Conservation (phyloP, 1,140 invertebrate species). For the Lasaia peninsularis region DNA sequence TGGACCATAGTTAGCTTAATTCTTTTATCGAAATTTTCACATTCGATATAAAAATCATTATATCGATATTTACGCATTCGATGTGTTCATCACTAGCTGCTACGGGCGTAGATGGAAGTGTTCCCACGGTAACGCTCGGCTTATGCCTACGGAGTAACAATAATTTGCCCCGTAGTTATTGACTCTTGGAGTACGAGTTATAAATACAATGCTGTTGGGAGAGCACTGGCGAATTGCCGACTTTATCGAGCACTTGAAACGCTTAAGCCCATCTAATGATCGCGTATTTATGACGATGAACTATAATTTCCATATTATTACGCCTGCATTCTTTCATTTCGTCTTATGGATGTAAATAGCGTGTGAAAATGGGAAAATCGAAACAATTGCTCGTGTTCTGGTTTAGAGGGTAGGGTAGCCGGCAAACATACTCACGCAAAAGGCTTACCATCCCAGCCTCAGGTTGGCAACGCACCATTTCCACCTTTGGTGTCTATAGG, state of each 20-base stretch:
- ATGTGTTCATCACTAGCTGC: not conserved
- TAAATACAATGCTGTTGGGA: conserved; percentile 45
- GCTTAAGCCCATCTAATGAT: conserved; percentile 30
- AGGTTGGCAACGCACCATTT: too few relatives aligned
- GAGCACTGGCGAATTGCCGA: conserved; percentile 30
- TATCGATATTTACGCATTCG: not conserved
- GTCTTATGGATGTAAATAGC: too few relatives aligned
- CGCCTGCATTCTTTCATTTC: not conserved
- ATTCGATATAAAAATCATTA: not conserved
- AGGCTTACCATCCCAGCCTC: too few relatives aligned
- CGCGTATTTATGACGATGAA: conserved; percentile 21
- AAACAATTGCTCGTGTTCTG: too few relatives aligned
- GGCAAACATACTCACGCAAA: too few relatives aligned
- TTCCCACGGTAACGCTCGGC: conserved; percentile 64
- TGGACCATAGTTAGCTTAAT: too few relatives aligned
- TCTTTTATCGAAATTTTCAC: too few relatives aligned
- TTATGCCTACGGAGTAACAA: conserved; percentile 47
- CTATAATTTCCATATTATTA: not conserved
- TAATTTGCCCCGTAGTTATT: conserved; percentile 56
- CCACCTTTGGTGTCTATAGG: too few relatives aligned
- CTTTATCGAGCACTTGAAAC: conserved; percentile 31
- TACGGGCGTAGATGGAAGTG: conserved; percentile 37
- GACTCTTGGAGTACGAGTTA: conserved; percentile 46
- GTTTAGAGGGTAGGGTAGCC: too few relatives aligned
- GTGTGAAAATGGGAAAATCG: too few relatives aligned